These are phyloP conservation scores for Gadopsis bispinosus DNA, from an alignment of 2,797 vertebrate species.

Conservation along the genomic window DNA sequence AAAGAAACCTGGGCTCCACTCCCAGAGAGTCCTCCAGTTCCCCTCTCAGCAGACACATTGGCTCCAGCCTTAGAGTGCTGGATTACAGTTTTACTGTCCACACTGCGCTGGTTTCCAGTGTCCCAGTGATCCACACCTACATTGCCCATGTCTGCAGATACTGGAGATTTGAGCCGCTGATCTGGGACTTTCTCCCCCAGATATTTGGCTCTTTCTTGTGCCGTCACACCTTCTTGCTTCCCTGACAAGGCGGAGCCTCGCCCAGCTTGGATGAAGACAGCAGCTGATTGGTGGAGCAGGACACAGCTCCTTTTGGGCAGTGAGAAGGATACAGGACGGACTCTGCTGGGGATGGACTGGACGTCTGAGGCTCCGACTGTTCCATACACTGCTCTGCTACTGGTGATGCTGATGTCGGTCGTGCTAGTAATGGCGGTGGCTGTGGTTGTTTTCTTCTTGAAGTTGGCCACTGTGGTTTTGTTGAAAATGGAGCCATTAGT, in stretches of 20 bases:
- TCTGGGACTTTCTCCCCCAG: slow-evolving; percentile 31
- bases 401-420: not conserved
- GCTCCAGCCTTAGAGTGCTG: slow-evolving; percentile 44
- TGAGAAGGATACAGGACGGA: slow-evolving; percentile 79
- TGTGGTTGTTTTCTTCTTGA: not conserved
- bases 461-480: slow-evolving; percentile 20
- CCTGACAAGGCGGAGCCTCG: slow-evolving; percentile 39
- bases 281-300: slow-evolving; percentile 79
- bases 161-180: slow-evolving; percentile 48
- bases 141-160: slow-evolving; percentile 27
- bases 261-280: slow-evolving; percentile 76
- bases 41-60: slow-evolving; percentile 42
- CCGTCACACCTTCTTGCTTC: slow-evolving; percentile 42
- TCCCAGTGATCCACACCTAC: slow-evolving; percentile 39
- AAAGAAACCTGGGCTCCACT: slow-evolving; percentile 57
- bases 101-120: slow-evolving; percentile 54
- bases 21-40: slow-evolving; percentile 39
- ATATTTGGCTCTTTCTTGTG: slow-evolving; percentile 54
- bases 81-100: slow-evolving; percentile 51
- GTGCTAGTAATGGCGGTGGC: not conserved
- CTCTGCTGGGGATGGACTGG: slow-evolving; percentile 38
- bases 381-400: not conserved
- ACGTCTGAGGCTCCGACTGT: not conserved
- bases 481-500: slow-evolving; percentile 27
- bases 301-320: slow-evolving; percentile 78